A percentile compares a stretch with the other conserved stretches of the same genome.
phyloP scores from a whole-genome alignment of 2,113 vertebrate genomes.

The Notechis scutatus region DNA sequence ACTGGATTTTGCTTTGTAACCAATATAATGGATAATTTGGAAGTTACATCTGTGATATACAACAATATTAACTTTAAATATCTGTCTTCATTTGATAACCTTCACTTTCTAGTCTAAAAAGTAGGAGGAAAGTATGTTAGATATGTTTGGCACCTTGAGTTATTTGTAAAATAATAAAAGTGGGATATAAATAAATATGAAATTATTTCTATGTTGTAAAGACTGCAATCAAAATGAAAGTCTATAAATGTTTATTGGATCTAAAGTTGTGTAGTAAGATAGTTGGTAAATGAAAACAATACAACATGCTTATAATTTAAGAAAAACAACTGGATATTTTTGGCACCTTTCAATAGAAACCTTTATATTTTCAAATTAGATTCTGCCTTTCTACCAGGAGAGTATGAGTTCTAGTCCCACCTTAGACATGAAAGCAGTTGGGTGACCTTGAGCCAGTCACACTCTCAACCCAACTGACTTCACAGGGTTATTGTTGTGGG shows the following conservation, averaged over 20 bases:
- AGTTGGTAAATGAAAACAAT: slow-evolving; percentile 27
- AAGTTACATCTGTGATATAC: neutral
- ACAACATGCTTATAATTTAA: slow-evolving; percentile 19
- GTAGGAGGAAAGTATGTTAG: too few species aligned
- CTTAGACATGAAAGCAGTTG: neutral
- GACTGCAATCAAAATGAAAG: slow-evolving; percentile 46
- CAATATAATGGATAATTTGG: neutral
- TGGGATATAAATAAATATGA: neutral
- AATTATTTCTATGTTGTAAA: slow-evolving; percentile 38
- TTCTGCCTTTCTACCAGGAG: slow-evolving; percentile 8
- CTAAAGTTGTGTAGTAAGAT: neutral
- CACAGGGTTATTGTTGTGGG: neutral
- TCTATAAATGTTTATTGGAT: slow-evolving; percentile 58
- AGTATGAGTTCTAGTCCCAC: neutral
- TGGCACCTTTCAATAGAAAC: neutral
- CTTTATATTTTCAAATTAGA: slow-evolving; percentile 25
- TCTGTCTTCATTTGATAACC: neutral
- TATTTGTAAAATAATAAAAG: too few species aligned
- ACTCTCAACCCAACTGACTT: neutral
- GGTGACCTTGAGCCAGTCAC: neutral
- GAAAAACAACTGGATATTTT: neutral
- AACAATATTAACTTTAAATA: neutral
- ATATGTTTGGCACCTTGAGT: too few species aligned
- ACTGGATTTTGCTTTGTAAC: neutral
- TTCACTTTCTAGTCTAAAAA: neutral